phyloP scores from a whole-genome alignment of 2,113 vertebrate genomes.

The Tachysurus fulvidraco region DNA sequence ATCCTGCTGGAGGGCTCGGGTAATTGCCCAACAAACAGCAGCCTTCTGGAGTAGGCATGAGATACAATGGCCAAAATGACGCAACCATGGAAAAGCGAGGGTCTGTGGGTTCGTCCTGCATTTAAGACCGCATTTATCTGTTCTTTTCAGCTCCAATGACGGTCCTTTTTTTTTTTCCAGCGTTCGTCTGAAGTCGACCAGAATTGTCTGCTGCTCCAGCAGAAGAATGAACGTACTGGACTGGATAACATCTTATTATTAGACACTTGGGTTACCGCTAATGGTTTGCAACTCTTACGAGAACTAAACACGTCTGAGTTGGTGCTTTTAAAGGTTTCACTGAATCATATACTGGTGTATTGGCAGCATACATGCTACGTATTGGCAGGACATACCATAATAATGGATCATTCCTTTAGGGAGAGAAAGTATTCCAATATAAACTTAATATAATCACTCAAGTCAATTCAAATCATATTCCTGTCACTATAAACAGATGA shows the following conservation, averaged over 20 bases:
- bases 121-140: slow-evolving; percentile 34
- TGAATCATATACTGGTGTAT: slow-evolving; percentile 12
- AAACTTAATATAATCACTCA: slow-evolving; percentile 24
- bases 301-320: slow-evolving; percentile 12
- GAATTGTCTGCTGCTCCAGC: slow-evolving; percentile 27
- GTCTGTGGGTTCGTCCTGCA: slow-evolving; percentile 21
- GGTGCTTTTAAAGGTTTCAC: slow-evolving; percentile 16
- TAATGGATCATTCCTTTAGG: slow-evolving; percentile 19
- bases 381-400: slow-evolving; percentile 23
- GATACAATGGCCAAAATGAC: slow-evolving; percentile 33
- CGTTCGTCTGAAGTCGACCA: slow-evolving; percentile 21
- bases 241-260: slow-evolving; percentile 35
- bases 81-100: slow-evolving; percentile 27
- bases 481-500: slow-evolving; percentile 24
- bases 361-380: slow-evolving; percentile 7
- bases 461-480: slow-evolving; percentile 24
- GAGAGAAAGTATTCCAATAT: slow-evolving; percentile 11
- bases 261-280: slow-evolving; percentile 40
- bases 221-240: slow-evolving; percentile 7
- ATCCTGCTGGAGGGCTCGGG: slow-evolving; percentile 11
- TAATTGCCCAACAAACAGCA: slow-evolving; percentile 46
- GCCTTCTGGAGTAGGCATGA: slow-evolving; percentile 30
- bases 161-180: neutral
- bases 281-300: slow-evolving; percentile 41
- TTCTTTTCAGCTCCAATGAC: neutral